phyloP scores from a whole-genome alignment of 1,140 invertebrate genomes.

The Dryas iulia region DNA sequence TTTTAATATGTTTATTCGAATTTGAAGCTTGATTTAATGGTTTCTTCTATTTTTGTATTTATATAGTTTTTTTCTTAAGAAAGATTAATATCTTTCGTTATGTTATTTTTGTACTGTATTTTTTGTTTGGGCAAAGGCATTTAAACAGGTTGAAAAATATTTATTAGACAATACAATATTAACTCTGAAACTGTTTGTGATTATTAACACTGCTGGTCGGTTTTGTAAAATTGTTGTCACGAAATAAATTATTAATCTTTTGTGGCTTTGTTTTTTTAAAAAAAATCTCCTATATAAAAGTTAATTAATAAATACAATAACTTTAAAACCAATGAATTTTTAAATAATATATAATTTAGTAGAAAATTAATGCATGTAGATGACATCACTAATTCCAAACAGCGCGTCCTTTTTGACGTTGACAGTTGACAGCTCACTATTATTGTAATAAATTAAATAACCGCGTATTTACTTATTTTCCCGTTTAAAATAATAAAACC shows the following conservation, averaged over 20 bases:
- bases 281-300: neutral
- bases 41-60: neutral
- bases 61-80: neutral
- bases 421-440: neutral
- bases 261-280: constrained; percentile 2
- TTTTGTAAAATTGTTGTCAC: constrained; percentile 15
- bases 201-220: constrained; percentile 19
- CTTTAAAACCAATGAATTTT: too few relatives aligned
- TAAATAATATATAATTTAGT: neutral
- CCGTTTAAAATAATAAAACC: neutral
- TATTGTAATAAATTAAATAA: neutral
- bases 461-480: neutral
- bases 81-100: neutral
- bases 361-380: neutral
- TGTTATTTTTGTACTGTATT: neutral
- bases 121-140: neutral
- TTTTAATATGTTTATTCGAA: neutral
- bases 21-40: too few relatives aligned
- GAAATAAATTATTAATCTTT: constrained; percentile 18
- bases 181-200: neutral
- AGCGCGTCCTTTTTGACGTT: neutral
- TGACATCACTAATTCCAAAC: neutral
- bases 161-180: neutral
- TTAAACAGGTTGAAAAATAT: neutral
- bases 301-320: too few relatives aligned